phyloP scores from a whole-genome alignment of 2,113 vertebrate genomes.

The Tragelaphus imberbis region DNA sequence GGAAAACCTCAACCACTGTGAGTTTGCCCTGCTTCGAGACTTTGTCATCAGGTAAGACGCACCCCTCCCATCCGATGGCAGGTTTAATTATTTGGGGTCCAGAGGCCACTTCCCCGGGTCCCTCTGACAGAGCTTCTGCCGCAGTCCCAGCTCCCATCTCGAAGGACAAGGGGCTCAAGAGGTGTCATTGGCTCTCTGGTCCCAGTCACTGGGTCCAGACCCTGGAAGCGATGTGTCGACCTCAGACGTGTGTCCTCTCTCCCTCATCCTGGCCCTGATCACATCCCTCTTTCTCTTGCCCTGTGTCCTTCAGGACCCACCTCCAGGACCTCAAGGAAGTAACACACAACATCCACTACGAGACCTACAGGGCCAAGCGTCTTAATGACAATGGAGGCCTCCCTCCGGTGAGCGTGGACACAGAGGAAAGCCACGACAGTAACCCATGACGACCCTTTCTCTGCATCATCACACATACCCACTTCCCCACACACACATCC shows the following conservation, averaged over 20 bases:
- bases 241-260: background rate
- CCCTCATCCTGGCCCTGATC: background rate
- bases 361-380: conserved; percentile 96
- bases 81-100: background rate
- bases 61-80: background rate
- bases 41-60: conserved; percentile 94
- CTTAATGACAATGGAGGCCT: conserved; percentile 95
- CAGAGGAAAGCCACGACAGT: conserved; percentile 88
- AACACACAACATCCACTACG: conserved; percentile 98
- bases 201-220: background rate
- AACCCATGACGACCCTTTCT: conserved; percentile 84
- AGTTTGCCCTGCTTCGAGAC: conserved; percentile 95
- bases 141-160: background rate
- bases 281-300: background rate
- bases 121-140: background rate
- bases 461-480: conserved; percentile 25
- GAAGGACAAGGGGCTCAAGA: background rate
- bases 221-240: background rate
- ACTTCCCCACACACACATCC: conserved; percentile 3
- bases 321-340: conserved; percentile 98
- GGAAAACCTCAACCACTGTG: conserved; percentile 97
- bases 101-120: background rate
- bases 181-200: background rate
- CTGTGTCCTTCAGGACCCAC: conserved; percentile 86
- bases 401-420: conserved; percentile 86